Evolutionary conservation across 2,888 invertebrate genomes (phyloP).

Genomic region (Euclidia mi): DNA sequence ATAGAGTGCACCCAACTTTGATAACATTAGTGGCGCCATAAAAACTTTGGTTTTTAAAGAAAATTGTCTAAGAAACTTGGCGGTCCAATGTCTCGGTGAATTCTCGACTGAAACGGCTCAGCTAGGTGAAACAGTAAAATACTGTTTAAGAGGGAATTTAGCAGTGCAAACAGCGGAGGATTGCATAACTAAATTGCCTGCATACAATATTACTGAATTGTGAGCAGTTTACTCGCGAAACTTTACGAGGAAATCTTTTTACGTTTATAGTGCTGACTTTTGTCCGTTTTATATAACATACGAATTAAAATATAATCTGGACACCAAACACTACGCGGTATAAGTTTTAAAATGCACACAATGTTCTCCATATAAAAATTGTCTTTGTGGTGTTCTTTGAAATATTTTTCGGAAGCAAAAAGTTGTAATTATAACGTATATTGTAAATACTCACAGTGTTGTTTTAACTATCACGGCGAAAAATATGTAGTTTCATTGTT

Average conservation of each 20-base stretch:
- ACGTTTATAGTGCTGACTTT: background rate
- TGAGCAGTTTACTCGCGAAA: background rate
- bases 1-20: conserved; percentile 42
- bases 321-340: too few relatives aligned
- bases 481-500: too few relatives aligned
- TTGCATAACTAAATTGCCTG: conserved; percentile 40
- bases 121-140: conserved; percentile 32
- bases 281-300: too few relatives aligned
- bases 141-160: conserved; percentile 41
- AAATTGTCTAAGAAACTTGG: conserved; percentile 41
- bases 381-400: too few relatives aligned
- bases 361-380: too few relatives aligned
- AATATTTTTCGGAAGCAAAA: too few relatives aligned
- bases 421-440: too few relatives aligned
- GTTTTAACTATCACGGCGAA: too few relatives aligned
- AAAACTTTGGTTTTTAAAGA: conserved; percentile 53
- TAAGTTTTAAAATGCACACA: too few relatives aligned
- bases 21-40: conserved; percentile 47
- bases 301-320: too few relatives aligned
- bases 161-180: conserved; percentile 26
- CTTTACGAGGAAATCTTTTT: background rate
- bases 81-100: conserved; percentile 30
- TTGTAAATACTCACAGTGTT: too few relatives aligned
- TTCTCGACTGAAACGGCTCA: conserved; percentile 35
- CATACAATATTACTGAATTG: conserved; percentile 27